Evolutionary conservation across 2,888 invertebrate species (phyloP), one percentile per base, ranked within the genome.

Genomic region (Dryadula phaetusa): DNA sequence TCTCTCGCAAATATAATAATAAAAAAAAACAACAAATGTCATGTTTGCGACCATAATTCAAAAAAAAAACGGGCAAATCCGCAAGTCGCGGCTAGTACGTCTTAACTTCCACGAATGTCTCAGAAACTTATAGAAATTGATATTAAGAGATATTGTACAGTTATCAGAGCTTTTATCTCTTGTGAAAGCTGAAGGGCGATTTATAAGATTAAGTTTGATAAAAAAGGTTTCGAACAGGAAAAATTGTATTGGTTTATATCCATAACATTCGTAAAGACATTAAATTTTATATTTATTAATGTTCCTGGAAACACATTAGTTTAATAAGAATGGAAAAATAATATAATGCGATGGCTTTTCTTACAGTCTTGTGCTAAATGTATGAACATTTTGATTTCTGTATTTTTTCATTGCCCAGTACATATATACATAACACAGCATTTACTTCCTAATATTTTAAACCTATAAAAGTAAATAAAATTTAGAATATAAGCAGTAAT

Each of bases 171-270:
- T 58, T 58, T 37, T 42, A 49, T 67, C 54, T 58, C 62, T 61
- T 56, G 47, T 37, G 67, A 32, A 67, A 67, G 56, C 58, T 47
- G 64, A 64, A 56, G 47, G 37, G 47, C 46, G 67, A 67, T 63
- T 67, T 67, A 67, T 67, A 47, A 67, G 62, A 67, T 62, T 67
- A 67, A 63, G 49, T 56, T 54, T 63, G 58, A 67, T 63, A 63
- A 67, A 52, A 67, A 56, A 58, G 62, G 46, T 49, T 40, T 44
- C 53, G 47, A 63, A 67, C 52, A 47, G 37, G 67, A 63, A 63
- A 58, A 67, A 56, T 67, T 47, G 54, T 67, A 54, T 46, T 64
- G 40, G 22, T 40, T 47, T 58, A 37, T 52, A 52, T 52, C 52
- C 16, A 28, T 52, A 52, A 32, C 52, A 52, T 52, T 52, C 52